Evolutionary conservation across 2,888 invertebrate genomes (phyloP).

Genomic region (Diarsia dahlii): DNA sequence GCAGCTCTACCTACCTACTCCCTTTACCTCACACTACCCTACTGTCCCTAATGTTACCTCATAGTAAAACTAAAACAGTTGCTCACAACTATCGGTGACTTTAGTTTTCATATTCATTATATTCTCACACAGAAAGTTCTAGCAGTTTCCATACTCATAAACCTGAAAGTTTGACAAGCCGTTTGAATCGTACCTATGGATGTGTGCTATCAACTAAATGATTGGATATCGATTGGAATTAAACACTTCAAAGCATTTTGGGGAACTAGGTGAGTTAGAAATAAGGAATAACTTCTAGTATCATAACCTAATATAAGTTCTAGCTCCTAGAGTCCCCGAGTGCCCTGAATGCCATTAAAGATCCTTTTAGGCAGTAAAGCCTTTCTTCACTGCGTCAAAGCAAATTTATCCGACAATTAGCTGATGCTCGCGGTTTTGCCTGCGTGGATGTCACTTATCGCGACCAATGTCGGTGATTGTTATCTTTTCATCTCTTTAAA

Average conservation of each 20-base stretch:
- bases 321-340: neutral
- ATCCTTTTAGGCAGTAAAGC: neutral
- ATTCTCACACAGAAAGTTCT: conserved; percentile 20
- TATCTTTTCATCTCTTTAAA: too few relatives aligned
- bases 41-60: neutral
- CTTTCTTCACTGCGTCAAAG: neutral
- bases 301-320: neutral
- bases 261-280: neutral
- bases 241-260: neutral
- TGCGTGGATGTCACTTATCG: too few relatives aligned
- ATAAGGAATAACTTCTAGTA: neutral
- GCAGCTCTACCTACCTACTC: too few relatives aligned
- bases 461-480: too few relatives aligned
- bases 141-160: neutral
- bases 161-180: conserved; percentile 29
- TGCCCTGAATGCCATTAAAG: neutral
- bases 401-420: neutral
- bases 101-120: conserved; percentile 37
- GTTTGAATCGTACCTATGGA: conserved; percentile 7
- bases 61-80: neutral
- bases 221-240: conserved; percentile 20
- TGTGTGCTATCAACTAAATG: conserved; percentile 3
- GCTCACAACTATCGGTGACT: neutral
- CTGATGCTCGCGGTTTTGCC: too few relatives aligned
- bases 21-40: too few relatives aligned